Percentiles rank a stretch among this genome's conserved stretches.
Evolutionary conservation across 2,888 invertebrate species (phyloP).

Genomic region (Agrochola lychnidis): DNA sequence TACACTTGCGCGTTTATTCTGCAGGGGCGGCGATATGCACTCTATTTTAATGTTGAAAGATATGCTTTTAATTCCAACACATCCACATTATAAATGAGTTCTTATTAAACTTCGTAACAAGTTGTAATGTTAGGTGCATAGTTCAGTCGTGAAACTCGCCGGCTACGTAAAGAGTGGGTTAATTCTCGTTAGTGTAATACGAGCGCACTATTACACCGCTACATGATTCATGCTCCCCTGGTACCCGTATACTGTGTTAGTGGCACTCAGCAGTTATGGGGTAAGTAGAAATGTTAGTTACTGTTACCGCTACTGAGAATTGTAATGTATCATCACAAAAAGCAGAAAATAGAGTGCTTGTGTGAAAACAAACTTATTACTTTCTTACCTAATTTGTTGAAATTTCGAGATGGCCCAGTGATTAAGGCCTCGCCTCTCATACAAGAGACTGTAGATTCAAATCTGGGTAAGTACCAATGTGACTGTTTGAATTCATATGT

Average conservation of each 20-base stretch:
- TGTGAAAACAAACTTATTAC: slow-evolving; percentile 1
- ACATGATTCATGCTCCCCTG: slow-evolving; percentile 60
- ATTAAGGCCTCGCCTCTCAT: background rate
- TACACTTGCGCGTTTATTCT: too few relatives aligned
- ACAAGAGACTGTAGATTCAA: background rate
- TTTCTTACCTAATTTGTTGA: background rate
- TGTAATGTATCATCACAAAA: slow-evolving; percentile 22
- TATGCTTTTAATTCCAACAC: slow-evolving; percentile 28
- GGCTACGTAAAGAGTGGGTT: slow-evolving; percentile 54
- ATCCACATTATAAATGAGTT: slow-evolving; percentile 19
- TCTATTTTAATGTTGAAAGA: slow-evolving; percentile 14
- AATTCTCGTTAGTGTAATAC: slow-evolving; percentile 60
- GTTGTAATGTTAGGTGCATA: slow-evolving; percentile 51
- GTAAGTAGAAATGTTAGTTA: slow-evolving; percentile 48
- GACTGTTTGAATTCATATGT: background rate
- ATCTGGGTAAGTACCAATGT: background rate
- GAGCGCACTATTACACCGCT: slow-evolving; percentile 57
- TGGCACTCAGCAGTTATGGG: slow-evolving; percentile 46
- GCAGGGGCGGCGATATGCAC: too few relatives aligned
- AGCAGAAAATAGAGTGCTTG: slow-evolving; percentile 1
- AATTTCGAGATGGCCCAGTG: background rate
- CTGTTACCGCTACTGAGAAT: slow-evolving; percentile 24
- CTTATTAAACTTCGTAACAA: slow-evolving; percentile 45
- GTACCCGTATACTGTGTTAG: slow-evolving; percentile 38
- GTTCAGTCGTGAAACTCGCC: slow-evolving; percentile 48